These are phyloP conservation scores for Vespertilio murinus DNA, from an alignment of 2,797 vertebrate species.

Conservation along the genomic window DNA sequence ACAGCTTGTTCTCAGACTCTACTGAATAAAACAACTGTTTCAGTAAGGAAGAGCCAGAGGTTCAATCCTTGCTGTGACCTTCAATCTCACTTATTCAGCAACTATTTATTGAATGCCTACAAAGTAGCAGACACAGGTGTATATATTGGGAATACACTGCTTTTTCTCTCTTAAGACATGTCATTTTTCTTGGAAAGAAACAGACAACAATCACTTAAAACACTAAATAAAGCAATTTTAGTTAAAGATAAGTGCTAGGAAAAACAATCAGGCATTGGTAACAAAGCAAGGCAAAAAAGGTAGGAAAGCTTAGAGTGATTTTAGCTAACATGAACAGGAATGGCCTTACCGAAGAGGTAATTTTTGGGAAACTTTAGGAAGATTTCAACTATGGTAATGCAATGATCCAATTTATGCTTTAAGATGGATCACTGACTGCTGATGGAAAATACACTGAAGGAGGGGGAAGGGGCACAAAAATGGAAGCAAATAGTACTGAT, in stretches of 20 bases:
- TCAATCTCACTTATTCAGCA: background rate
- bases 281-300: background rate
- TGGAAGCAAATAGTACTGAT: background rate
- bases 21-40: background rate
- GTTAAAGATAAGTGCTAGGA: background rate
- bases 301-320: too few relatives aligned
- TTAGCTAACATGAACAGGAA: background rate
- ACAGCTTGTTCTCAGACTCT: background rate
- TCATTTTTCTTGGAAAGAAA: background rate
- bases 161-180: background rate
- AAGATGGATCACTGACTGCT: background rate
- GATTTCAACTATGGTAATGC: background rate
- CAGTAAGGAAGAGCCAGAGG: background rate
- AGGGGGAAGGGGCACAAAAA: fast-evolving
- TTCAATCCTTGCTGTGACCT: background rate
- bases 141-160: background rate
- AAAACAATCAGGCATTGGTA: background rate
- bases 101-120: background rate
- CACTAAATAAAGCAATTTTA: background rate
- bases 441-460: background rate
- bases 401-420: background rate
- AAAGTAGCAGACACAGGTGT: background rate
- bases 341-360: background rate
- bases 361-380: background rate
- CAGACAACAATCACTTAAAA: background rate